Evolutionary conservation across 2,113 vertebrate genomes (phyloP).

Genomic region (Lasiurus cinereus): DNA sequence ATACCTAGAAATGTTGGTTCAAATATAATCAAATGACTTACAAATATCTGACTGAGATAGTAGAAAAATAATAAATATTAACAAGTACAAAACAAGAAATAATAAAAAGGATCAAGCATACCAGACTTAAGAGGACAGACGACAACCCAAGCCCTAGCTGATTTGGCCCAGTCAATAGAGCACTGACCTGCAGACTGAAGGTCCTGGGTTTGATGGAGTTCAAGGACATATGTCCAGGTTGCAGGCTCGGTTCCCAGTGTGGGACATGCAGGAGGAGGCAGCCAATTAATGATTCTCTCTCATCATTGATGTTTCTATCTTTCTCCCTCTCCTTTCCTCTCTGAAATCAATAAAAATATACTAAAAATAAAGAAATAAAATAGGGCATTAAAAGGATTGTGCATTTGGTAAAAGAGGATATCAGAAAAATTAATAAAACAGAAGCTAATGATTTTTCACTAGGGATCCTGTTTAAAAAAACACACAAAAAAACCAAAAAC

Average conservation of each 20-base stretch:
- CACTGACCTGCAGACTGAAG: too few relatives aligned
- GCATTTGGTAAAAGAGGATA: background rate
- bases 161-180: too few relatives aligned
- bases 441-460: background rate
- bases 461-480: background rate
- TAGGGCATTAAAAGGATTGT: background rate
- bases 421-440: background rate
- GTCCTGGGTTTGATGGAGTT: too few relatives aligned
- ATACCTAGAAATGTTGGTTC: background rate
- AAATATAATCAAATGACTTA: background rate
- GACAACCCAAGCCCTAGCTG: background rate
- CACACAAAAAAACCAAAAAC: background rate
- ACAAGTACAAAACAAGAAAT: fast-evolving
- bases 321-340: too few relatives aligned
- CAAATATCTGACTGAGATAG: background rate
- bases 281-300: too few relatives aligned
- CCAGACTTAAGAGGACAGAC: background rate
- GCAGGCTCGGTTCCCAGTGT: too few relatives aligned
- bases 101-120: background rate
- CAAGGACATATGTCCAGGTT: too few relatives aligned
- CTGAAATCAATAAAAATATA: too few relatives aligned
- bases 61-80: background rate
- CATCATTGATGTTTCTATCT: too few relatives aligned
- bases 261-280: too few relatives aligned
- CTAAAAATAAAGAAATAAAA: background rate